Conservation (phyloP, 1,140 invertebrate species). For the Sesamia nonagrioides region DNA sequence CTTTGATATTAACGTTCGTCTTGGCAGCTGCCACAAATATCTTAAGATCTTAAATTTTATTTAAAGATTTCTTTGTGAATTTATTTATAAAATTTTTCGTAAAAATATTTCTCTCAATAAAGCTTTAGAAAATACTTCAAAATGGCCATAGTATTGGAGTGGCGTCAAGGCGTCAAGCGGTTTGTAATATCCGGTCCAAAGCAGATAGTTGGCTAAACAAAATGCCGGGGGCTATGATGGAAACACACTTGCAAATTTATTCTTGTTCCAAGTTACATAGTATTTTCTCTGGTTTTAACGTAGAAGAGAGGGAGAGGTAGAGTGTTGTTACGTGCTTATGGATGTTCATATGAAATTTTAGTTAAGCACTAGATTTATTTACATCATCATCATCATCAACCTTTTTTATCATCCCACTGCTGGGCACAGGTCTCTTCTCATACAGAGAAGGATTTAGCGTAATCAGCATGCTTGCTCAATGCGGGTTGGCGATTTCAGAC, state of each 20-base stretch:
- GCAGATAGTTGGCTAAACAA: constrained; percentile 26
- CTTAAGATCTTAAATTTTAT: no score
- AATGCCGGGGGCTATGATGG: constrained; percentile 18
- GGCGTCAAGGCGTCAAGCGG: constrained; percentile 11
- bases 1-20: no score
- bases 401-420: no score
- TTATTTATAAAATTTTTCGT: no score
- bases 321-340: not conserved
- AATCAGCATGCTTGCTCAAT: no score
- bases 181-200: constrained; percentile 51
- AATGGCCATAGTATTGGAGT: constrained; percentile 37
- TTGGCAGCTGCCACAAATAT: no score
- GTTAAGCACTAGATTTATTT: no score
- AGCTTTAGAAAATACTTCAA: constrained; percentile 27
- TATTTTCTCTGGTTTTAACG: not conserved
- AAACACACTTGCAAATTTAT: constrained; percentile 34
- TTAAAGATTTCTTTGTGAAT: no score
- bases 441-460: no score
- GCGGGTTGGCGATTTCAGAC: no score
- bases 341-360: not conserved
- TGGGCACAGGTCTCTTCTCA: no score
- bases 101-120: not conserved
- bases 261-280: constrained; percentile 22
- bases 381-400: no score
- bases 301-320: not conserved